phyloP scores from a whole-genome alignment of 2,113 vertebrate genomes.

The Barnardius zonarius region DNA sequence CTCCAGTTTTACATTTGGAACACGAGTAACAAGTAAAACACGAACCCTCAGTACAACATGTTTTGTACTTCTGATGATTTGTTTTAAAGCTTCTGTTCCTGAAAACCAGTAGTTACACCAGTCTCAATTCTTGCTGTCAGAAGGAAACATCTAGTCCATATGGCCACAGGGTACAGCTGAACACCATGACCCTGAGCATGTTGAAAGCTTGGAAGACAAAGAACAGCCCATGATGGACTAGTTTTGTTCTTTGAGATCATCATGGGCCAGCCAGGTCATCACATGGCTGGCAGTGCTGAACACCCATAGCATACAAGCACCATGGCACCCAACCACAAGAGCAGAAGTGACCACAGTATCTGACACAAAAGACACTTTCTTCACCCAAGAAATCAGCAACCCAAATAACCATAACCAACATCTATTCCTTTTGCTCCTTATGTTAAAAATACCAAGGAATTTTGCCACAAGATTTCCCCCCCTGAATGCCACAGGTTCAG shows the following conservation, averaged over 20 bases:
- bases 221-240: neutral
- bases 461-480: neutral
- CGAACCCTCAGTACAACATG: neutral
- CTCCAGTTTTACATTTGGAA: neutral
- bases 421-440: neutral
- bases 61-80: neutral
- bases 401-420: neutral
- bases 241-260: neutral
- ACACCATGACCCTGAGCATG: rapidly evolving
- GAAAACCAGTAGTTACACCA: neutral
- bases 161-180: neutral
- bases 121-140: neutral
- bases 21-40: neutral
- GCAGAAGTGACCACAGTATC: neutral
- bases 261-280: neutral
- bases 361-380: neutral
- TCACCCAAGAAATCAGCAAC: neutral
- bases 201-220: neutral
- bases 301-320: neutral
- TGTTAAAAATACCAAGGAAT: neutral
- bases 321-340: neutral
- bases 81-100: neutral
- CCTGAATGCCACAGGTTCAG: neutral
- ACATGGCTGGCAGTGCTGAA: neutral
- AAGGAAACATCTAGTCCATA: neutral